Conservation (phyloP, 1,140 invertebrate species). For the Zaprionus africanus region DNA sequence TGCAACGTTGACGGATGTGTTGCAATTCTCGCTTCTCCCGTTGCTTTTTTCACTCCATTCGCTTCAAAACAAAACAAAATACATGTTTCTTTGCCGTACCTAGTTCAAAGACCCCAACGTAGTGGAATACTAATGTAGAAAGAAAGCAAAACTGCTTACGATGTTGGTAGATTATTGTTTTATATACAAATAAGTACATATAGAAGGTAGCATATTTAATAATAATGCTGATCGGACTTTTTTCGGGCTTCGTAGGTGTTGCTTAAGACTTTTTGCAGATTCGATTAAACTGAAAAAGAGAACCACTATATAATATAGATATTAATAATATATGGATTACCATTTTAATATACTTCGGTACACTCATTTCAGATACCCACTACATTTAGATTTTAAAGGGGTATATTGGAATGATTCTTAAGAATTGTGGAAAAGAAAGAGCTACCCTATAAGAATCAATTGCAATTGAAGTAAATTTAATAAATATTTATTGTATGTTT, state of each 20-base stretch:
- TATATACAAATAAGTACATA: background rate
- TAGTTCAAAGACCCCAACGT: background rate
- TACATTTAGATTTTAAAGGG: background rate
- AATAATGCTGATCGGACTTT: constrained; percentile 15
- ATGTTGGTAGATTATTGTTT: background rate
- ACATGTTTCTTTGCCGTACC: background rate
- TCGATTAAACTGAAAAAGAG: background rate
- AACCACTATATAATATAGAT: background rate
- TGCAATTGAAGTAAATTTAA: too few relatives aligned
- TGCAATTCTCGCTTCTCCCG: constrained; percentile 41
- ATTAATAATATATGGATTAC: background rate
- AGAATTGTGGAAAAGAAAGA: too few relatives aligned
- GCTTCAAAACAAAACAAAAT: background rate
- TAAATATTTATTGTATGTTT: too few relatives aligned
- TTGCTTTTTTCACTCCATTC: constrained; percentile 5
- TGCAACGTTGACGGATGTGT: constrained; percentile 49
- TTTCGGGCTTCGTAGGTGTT: constrained; percentile 35
- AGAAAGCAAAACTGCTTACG: constrained; percentile 31
- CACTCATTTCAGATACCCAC: background rate
- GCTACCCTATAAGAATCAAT: too few relatives aligned
- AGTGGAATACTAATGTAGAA: background rate
- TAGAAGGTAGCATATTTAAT: too few relatives aligned
- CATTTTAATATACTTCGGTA: background rate
- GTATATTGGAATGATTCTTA: background rate
- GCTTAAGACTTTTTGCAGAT: constrained; percentile 6